Conservation (phyloP, 2,888 invertebrate species). For the Nomada ferruginata region DNA sequence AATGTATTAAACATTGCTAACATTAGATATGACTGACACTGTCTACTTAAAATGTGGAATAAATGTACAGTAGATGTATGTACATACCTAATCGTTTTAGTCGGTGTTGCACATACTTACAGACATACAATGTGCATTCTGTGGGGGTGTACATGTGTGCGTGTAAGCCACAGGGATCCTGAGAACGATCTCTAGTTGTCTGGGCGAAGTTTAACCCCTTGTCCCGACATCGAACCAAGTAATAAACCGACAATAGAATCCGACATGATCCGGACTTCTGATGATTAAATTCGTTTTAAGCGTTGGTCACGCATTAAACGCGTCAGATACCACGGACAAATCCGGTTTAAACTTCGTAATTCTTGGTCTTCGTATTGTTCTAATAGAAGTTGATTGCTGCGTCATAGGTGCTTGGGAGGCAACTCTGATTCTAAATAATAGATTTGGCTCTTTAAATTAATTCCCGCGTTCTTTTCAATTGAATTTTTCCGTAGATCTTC, state of each 20-base stretch:
- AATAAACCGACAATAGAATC: constrained; percentile 74
- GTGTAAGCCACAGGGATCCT: constrained; percentile 18
- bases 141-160: not conserved
- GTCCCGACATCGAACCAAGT: constrained; percentile 23
- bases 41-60: too few species aligned
- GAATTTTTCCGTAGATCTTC: not conserved
- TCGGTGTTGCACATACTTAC: too few species aligned
- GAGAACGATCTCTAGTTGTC: constrained; percentile 53
- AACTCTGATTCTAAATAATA: not conserved
- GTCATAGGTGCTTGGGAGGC: not conserved
- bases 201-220: constrained; percentile 65
- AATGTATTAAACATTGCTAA: too few species aligned
- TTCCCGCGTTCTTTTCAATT: not conserved
- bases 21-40: too few species aligned
- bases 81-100: too few species aligned
- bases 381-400: constrained; percentile 19
- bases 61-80: too few species aligned
- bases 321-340: constrained; percentile 9
- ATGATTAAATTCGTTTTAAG: constrained; percentile 41
- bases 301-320: constrained; percentile 17
- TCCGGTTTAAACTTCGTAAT: constrained; percentile 32
- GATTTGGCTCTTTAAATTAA: not conserved
- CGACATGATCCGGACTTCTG: constrained; percentile 74
- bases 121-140: too few species aligned
- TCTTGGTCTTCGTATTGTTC: constrained; percentile 28